Evolutionary conservation across 2,113 vertebrate species (phyloP).

Genomic region (Pluvialis apricaria): DNA sequence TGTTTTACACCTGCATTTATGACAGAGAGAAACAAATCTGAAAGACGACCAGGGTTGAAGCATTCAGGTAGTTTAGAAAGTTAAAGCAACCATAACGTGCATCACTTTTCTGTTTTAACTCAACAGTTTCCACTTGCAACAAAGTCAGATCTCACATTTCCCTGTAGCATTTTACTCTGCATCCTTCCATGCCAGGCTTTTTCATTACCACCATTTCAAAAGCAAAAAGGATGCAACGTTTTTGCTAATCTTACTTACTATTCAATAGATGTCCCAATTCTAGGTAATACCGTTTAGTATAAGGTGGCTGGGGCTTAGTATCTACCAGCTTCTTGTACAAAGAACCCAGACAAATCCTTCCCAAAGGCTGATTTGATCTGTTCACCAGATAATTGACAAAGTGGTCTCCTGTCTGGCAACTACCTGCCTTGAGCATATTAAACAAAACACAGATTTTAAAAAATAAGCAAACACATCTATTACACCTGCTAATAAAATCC

Average conservation of each 20-base stretch:
- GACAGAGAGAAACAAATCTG: neutral
- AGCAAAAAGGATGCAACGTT: neutral
- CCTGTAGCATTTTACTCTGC: neutral
- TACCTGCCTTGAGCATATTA: conserved; percentile 62
- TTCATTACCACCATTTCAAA: neutral
- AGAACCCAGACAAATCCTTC: neutral
- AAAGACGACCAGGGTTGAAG: neutral
- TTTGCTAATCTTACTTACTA: neutral
- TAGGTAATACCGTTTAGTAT: neutral
- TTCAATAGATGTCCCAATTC: neutral
- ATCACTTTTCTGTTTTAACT: neutral
- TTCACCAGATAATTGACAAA: conserved; percentile 70
- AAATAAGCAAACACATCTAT: neutral
- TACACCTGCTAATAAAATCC: conserved; percentile 7
- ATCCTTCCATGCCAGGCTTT: neutral
- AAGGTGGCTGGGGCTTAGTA: neutral
- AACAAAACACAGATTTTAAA: neutral
- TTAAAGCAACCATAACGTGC: neutral
- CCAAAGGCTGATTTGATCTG: conserved; percentile 55
- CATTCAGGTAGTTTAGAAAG: neutral
- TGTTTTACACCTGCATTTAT: neutral
- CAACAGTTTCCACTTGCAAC: neutral
- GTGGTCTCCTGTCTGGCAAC: conserved; percentile 70
- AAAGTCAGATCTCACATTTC: neutral
- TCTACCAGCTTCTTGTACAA: neutral